A percentile compares a stretch with the other conserved stretches of the same genome.
Conservation (phyloP, 64 coral and sea anemone genomes). For the Dendrophyllia cribrosa region DNA sequence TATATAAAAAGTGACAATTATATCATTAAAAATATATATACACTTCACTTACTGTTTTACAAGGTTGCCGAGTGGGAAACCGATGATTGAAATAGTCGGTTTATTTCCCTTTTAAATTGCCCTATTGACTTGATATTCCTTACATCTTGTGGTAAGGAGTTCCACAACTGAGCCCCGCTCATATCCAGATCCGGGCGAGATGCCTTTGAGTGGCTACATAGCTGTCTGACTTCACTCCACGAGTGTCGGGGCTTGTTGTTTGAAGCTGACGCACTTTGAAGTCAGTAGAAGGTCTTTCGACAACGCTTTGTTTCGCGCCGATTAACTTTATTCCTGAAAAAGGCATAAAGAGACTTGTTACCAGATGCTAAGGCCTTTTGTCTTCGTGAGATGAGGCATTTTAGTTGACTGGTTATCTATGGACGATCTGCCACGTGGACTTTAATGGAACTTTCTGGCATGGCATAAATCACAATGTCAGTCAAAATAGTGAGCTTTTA, state of each 20-base stretch:
- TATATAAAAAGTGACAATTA: too few relatives aligned
- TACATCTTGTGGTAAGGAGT: too few relatives aligned
- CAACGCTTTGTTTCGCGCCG: conserved; percentile 51
- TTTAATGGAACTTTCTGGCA: conserved; percentile 51
- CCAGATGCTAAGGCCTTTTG: conserved; percentile 63
- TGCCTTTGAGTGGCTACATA: conserved; percentile 32
- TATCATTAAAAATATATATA: too few relatives aligned
- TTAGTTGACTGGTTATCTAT: conserved; percentile 46
- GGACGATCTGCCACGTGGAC: conserved; percentile 68
- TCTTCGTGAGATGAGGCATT: conserved; percentile 46
- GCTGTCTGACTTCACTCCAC: conserved; percentile 40
- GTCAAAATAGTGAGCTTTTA: conserved; percentile 41
- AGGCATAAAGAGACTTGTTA: conserved; percentile 9
- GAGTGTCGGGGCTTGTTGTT: conserved; percentile 27
- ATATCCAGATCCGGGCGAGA: background rate
- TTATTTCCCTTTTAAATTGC: too few relatives aligned
- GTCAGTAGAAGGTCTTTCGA: conserved; percentile 41
- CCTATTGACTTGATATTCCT: too few relatives aligned
- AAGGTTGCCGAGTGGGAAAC: too few relatives aligned
- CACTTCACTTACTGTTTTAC: too few relatives aligned
- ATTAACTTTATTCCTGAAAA: conserved; percentile 61
- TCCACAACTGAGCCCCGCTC: too few relatives aligned
- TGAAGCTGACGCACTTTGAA: conserved; percentile 47
- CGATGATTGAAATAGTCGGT: too few relatives aligned
- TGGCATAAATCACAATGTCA: conserved; percentile 49